Percentiles rank a stretch among this genome's conserved stretches.
These are phyloP conservation scores for Agriotes lineatus DNA, from an alignment of 2,888 invertebrate species.

Conservation along the genomic window DNA sequence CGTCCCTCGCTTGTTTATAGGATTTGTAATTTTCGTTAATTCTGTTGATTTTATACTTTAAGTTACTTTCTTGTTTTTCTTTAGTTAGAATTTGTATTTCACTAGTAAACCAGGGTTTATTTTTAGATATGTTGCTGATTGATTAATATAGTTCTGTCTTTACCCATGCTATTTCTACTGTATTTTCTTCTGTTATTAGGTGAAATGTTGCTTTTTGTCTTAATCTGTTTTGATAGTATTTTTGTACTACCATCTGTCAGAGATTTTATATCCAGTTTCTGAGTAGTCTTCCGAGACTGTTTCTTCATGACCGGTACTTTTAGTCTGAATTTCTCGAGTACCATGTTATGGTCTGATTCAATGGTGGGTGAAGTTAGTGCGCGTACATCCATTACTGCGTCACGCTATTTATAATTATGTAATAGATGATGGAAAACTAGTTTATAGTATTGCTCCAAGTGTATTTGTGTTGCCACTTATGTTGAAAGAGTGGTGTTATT, in stretches of 20 bases:
- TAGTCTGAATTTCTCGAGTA: background rate
- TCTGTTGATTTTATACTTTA: background rate
- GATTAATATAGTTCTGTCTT: background rate
- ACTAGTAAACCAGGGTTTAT: no score
- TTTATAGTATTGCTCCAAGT: no score
- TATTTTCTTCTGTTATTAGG: no score
- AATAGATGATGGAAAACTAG: no score
- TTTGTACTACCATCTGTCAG: background rate
- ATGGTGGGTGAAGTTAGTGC: background rate
- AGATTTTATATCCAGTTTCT: background rate
- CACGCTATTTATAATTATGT: no score
- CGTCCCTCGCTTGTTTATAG: background rate
- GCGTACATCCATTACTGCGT: background rate
- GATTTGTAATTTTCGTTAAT: background rate
- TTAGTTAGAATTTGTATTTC: no score
- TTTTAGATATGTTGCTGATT: background rate
- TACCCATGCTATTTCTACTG: background rate
- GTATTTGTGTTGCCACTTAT: no score
- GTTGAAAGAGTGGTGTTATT: no score
- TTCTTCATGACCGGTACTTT: background rate
- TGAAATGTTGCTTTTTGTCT: background rate
- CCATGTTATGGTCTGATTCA: background rate
- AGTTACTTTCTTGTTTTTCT: background rate
- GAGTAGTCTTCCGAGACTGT: background rate
- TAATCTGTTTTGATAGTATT: background rate